Base-by-base conservation (phyloP, 1,140 invertebrate species). In the Hestina assimilis region DNA sequence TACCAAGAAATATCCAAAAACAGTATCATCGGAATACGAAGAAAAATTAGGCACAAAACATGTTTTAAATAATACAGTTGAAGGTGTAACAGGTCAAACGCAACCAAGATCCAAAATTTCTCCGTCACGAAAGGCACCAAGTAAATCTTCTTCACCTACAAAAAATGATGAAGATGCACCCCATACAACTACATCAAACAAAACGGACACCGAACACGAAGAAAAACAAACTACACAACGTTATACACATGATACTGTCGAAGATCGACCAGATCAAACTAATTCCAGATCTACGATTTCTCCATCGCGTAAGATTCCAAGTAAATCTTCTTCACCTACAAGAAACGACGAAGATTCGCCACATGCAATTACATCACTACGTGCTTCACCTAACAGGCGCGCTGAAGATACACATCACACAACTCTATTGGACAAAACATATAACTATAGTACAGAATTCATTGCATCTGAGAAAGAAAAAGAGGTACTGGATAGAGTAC, bases 401-500 rank as follows among this genome's bases (percentile, higher is more conserved):
- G 11, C 24, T 28, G 24, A 28, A 3, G 11, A 31, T 12, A n/a
- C 11, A 14, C 12, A 9, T 31, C 9, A 9, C 5, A 31, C 11
- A 12, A 31, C 29, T 11, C 11, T 11, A 31, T 31, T 11, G n/a
- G 12, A 33, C 8, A 23, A 20, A 40, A 5, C 35, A n/a, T n/a
- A n/a, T n/a, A n/a, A n/a, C n/a, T n/a, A n/a, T n/a, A 54, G 43
- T n/a, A 33, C 43, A n/a, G 28, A 58, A 26, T 58, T 57, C 33
- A 48, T 57, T 29, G 11, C 29, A 8, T 48, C 54, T 14, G 79
- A 86, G 61, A 79, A 70, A 65, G 76, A 86, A 60, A 69, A 76
- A 59, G 74, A 84, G 72, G 69, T 81, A 43, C 47, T 83, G 6
- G 65, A 83, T 19, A 78, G 58, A 60, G 79, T 81, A 4, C 73